Evolutionary conservation across 1,140 invertebrate species (phyloP).

Genomic region (Anastrepha obliqua): DNA sequence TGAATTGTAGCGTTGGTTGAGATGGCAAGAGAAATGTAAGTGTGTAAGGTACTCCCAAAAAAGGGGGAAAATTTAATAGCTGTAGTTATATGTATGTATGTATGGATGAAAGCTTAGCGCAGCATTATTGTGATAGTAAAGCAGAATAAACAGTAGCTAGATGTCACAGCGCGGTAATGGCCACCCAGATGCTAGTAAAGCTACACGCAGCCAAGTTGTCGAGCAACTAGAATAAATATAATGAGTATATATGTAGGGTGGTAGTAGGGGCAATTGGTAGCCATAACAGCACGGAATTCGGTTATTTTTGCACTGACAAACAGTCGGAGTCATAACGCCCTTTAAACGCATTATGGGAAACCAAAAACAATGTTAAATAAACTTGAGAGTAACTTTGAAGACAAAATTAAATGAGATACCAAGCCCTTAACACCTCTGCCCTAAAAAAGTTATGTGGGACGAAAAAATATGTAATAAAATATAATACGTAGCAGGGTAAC

Average conservation of each 20-base stretch:
- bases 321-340: not conserved
- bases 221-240: too few species aligned
- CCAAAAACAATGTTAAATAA: conserved; percentile 16
- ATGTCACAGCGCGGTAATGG: not conserved
- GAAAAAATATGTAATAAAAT: not conserved
- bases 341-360: not conserved
- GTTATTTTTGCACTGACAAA: not conserved
- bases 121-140: not conserved
- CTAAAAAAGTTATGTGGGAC: conserved; percentile 15
- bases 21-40: not conserved
- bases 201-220: not conserved
- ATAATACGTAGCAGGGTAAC: not conserved
- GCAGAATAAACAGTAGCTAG: not conserved
- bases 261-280: too few species aligned
- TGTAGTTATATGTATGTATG: not conserved
- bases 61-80: not conserved
- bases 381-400: conserved; percentile 26
- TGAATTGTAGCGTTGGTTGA: not conserved
- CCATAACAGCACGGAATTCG: too few species aligned
- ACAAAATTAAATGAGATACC: conserved; percentile 43
- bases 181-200: not conserved
- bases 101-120: not conserved
- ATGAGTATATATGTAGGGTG: too few species aligned
- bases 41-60: not conserved
- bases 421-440: not conserved